phyloP scores from a whole-genome alignment of 2,797 vertebrate genomes.

The Mionectes olivaceus region DNA sequence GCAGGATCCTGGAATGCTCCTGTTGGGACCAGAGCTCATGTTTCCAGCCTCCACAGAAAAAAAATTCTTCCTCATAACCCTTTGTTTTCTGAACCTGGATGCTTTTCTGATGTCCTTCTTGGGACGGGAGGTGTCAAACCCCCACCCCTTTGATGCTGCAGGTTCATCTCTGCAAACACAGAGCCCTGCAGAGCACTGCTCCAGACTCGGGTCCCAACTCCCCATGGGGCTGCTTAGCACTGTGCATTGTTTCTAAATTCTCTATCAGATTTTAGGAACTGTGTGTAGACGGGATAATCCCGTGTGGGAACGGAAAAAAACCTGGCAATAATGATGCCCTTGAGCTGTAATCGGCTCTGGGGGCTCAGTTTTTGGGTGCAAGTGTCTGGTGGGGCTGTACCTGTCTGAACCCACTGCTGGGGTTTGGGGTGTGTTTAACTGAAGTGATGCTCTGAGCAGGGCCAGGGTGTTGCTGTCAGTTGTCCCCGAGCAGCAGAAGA shows the following conservation, averaged over 20 bases:
- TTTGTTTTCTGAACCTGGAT: background rate
- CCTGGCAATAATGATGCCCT: background rate
- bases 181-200: background rate
- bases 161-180: fast-evolving
- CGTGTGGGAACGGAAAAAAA: background rate
- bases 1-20: background rate
- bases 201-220: background rate
- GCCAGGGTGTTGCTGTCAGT: background rate
- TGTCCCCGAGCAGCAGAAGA: background rate
- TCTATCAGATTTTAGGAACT: slow-evolving; percentile 10
- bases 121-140: background rate
- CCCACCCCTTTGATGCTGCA: background rate
- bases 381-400: fast-evolving
- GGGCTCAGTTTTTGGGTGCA: background rate
- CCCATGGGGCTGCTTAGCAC: background rate
- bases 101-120: background rate
- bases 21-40: fast-evolving
- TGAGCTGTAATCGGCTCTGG: slow-evolving; percentile 21
- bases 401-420: background rate
- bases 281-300: slow-evolving; percentile 36
- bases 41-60: background rate
- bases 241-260: background rate
- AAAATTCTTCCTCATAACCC: background rate
- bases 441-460: background rate
- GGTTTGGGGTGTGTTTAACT: background rate